phyloP scores from a whole-genome alignment of 2,888 invertebrate genomes.

The Dione vanillae region DNA sequence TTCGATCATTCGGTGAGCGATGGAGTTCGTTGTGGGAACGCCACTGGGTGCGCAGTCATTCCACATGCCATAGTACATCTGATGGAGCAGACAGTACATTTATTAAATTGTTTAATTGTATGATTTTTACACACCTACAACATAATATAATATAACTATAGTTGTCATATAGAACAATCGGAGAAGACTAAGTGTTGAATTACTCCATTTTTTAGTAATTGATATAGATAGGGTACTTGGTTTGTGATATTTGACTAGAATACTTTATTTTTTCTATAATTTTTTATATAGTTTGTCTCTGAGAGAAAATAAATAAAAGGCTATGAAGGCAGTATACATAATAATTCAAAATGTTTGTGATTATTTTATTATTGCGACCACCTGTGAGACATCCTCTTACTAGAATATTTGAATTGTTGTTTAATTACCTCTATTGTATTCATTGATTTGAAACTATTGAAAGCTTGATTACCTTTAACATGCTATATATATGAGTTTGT shows the following conservation, averaged over 20 bases:
- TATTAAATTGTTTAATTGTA: no score
- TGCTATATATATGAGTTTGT: slow-evolving; percentile 21
- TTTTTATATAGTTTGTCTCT: slow-evolving; percentile 51
- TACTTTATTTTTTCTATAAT: no score
- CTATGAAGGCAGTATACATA: background rate
- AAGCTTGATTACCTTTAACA: slow-evolving; percentile 46
- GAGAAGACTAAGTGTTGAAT: no score
- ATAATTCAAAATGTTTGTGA: slow-evolving; percentile 55
- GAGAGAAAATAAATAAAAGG: slow-evolving; percentile 50
- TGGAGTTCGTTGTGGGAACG: slow-evolving; percentile 79
- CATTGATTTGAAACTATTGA: slow-evolving; percentile 61
- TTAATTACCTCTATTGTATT: slow-evolving; percentile 82
- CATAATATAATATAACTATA: no score
- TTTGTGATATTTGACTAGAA: no score
- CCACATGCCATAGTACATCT: slow-evolving; percentile 58
- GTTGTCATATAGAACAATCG: no score
- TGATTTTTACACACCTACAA: no score
- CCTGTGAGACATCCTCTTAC: slow-evolving; percentile 70
- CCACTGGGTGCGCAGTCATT: slow-evolving; percentile 78
- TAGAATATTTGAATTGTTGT: slow-evolving; percentile 79
- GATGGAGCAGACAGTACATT: slow-evolving; percentile 26
- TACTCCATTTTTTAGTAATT: no score
- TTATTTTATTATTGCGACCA: slow-evolving; percentile 75
- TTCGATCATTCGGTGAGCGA: slow-evolving; percentile 71
- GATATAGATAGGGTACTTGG: no score